phyloP scores from a whole-genome alignment of 2,113 vertebrate genomes.

The Oxygymnocypris stewartii region DNA sequence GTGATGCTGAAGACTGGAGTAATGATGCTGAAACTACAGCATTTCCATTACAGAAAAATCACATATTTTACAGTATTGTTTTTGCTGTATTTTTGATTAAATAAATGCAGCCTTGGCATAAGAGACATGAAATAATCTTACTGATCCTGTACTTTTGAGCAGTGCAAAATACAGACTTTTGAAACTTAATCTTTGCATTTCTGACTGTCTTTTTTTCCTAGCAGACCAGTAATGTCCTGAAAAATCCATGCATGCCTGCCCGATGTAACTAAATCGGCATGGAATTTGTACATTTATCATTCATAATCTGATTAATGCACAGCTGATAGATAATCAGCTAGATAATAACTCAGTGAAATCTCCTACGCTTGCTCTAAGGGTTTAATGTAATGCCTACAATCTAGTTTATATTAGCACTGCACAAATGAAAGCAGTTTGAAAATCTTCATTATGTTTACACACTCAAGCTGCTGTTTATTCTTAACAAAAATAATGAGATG shows the following conservation, averaged over 20 bases:
- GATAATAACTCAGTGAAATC: background rate
- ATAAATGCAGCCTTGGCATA: background rate
- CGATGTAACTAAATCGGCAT: too few relatives aligned
- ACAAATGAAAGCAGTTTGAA: constrained; percentile 12
- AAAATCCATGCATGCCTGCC: too few relatives aligned
- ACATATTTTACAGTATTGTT: background rate
- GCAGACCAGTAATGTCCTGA: too few relatives aligned
- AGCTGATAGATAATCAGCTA: background rate
- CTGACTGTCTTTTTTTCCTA: background rate
- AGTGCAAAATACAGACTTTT: background rate
- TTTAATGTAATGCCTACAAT: background rate
- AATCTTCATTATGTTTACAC: background rate
- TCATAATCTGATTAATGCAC: background rate
- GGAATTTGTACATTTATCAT: too few relatives aligned
- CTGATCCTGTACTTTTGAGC: background rate
- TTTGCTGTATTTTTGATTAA: background rate
- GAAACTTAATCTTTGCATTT: background rate
- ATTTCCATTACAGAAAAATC: too few relatives aligned
- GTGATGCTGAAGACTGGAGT: too few relatives aligned
- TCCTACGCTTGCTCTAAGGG: background rate
- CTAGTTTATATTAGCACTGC: background rate
- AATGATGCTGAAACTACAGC: too few relatives aligned
- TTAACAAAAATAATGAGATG: constrained; percentile 11
- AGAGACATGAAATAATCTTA: background rate
- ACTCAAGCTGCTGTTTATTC: background rate